phyloP scores from a whole-genome alignment of 2,888 invertebrate genomes.

The Erpobdella octoculata region DNA sequence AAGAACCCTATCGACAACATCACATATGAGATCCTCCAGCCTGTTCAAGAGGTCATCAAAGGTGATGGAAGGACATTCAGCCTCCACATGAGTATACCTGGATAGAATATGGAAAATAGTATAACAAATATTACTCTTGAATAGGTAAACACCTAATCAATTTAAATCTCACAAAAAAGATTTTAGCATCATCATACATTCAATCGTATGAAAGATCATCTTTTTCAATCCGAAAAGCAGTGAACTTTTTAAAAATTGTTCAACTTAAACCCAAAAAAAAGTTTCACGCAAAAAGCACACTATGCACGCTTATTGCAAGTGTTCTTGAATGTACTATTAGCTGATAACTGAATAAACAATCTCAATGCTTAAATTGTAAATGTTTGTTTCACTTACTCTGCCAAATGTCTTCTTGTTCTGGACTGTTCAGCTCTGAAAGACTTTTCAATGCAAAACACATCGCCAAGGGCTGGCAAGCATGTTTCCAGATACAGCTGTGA shows the following conservation, averaged over 20 bases:
- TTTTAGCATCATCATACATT: too few species aligned
- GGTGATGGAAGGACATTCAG: constrained; percentile 85
- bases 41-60: constrained; percentile 81
- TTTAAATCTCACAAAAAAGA: neutral
- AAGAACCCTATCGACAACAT: constrained; percentile 84
- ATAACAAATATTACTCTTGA: too few species aligned
- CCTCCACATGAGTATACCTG: constrained; percentile 90
- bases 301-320: too few species aligned
- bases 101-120: neutral
- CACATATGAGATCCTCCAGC: constrained; percentile 85
- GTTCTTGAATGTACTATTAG: too few species aligned
- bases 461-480: constrained; percentile 67
- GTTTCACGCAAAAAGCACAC: too few species aligned
- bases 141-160: neutral
- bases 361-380: too few species aligned
- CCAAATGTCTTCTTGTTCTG: constrained; percentile 86
- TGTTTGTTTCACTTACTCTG: constrained; percentile 67
- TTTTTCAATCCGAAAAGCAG: too few species aligned
- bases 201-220: too few species aligned
- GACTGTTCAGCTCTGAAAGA: constrained; percentile 96
- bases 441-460: constrained; percentile 93
- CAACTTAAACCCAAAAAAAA: too few species aligned
- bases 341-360: too few species aligned
- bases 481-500: constrained; percentile 96
- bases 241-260: too few species aligned